Evolutionary conservation across 2,113 vertebrate genomes (phyloP).

Genomic region (Lophochroa leadbeateri): DNA sequence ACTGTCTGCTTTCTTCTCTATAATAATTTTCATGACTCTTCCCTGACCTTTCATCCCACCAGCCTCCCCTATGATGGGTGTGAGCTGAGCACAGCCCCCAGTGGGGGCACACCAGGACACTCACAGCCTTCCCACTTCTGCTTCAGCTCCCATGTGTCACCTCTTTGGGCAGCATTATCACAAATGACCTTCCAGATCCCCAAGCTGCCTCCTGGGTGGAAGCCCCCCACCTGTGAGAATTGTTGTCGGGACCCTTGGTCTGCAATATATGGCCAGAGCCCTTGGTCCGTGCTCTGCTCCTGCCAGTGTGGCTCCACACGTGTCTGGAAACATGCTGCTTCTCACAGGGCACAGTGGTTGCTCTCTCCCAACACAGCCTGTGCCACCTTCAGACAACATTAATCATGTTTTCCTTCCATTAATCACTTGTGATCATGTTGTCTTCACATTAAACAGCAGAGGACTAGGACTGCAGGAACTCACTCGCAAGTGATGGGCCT

Average conservation of each 20-base stretch:
- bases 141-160: background rate
- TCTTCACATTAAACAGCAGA: background rate
- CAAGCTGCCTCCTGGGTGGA: background rate
- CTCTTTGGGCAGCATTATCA: background rate
- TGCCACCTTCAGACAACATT: constrained; percentile 7
- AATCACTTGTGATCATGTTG: constrained; percentile 36
- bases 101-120: background rate
- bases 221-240: background rate
- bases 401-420: constrained; percentile 10
- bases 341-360: background rate
- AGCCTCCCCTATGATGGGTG: background rate
- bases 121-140: background rate
- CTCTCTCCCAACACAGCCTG: background rate
- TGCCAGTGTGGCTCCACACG: background rate
- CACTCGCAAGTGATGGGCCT: background rate
- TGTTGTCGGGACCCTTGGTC: background rate
- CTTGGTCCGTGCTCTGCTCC: background rate
- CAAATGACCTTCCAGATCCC: background rate
- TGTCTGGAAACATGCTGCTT: background rate
- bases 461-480: background rate
- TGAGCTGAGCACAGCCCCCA: background rate
- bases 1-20: background rate
- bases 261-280: fast-evolving
- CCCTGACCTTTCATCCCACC: background rate
- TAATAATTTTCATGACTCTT: background rate